Base-by-base conservation (phyloP, 1,140 invertebrate species). In the Drepana arcuata region DNA sequence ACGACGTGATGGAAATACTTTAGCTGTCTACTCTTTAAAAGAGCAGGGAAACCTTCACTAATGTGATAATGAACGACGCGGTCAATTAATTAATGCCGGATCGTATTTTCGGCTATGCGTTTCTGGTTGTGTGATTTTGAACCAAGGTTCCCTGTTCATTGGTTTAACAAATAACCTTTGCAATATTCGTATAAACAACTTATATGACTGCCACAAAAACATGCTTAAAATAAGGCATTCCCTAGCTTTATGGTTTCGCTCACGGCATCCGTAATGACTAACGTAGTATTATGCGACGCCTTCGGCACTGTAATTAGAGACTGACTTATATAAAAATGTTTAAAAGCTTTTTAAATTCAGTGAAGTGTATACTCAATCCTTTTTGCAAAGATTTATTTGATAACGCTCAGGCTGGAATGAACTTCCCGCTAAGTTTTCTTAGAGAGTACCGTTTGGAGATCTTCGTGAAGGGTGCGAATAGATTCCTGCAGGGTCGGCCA, bases 221-320 rank as follows among this genome's bases (percentile, higher is more conserved):
- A 44, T 40, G 51, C 13, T 63, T 53, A 63, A 68, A 68, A 74
- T 74, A 70, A 75, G 70, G 58, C 56, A 63, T 70, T 69, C 63
- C 45, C 52, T 42, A 50, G 47, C 47, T 70, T 75, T 72, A 72
- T 72, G 48, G 58, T 56, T 51, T 45, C 34, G 48, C 62, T 66
- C 71, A 75, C 68, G 71, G 51, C 68, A 75, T 66, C 55, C 62
- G 55, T 75, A 72, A 72, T 71, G 60, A 65, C 58, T 61, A 45
- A 64, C 62, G 56, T 68, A 63, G 55, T 59, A 61, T 65, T 69
- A 66, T 54, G 64, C 53, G 62, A 73, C 72, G 65, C 67, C 65
- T 67, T 69, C 26, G 45, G 38, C 43, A 41, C 51, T 53, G 56
- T 68, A 69, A 73, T 73, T 73, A 69, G 59, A 60, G 59, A 49